These are phyloP conservation scores for Sturnus vulgaris DNA, from an alignment of 2,113 vertebrate genomes.

Conservation along the genomic window DNA sequence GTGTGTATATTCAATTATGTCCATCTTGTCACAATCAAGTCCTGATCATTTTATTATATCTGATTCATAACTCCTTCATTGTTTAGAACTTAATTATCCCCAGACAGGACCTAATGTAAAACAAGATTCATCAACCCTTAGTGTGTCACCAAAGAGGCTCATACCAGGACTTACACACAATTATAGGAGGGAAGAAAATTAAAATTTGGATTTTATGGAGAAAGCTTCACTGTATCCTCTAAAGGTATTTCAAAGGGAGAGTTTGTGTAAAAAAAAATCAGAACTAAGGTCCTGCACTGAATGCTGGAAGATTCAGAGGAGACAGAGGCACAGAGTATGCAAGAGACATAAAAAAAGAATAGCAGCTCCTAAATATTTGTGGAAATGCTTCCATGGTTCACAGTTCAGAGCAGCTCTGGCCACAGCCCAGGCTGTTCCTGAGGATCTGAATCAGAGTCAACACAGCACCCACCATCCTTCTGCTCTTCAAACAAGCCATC, in stretches of 20 bases:
- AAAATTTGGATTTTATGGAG: background rate
- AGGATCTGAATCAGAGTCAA: background rate
- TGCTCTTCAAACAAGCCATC: background rate
- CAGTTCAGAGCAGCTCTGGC: background rate
- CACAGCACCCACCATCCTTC: background rate
- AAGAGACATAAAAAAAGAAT: background rate
- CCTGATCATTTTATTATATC: background rate
- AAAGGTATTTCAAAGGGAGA: background rate
- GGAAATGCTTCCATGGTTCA: background rate
- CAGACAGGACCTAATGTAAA: background rate
- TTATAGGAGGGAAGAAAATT: background rate
- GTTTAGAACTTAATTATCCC: background rate
- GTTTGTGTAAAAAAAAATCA: background rate
- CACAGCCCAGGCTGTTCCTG: background rate
- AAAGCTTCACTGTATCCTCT: background rate
- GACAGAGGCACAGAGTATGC: rapidly evolving
- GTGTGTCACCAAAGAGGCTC: background rate
- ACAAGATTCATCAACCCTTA: background rate
- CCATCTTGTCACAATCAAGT: background rate
- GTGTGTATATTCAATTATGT: background rate
- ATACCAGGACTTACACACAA: background rate
- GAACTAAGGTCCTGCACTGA: background rate
- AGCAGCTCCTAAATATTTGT: background rate
- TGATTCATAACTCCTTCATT: background rate
- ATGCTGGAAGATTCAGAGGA: background rate